These are phyloP conservation scores for human (Homo sapiens) DNA, from an alignment of 2,113 vertebrate genomes.

Conservation along the genomic window DNA sequence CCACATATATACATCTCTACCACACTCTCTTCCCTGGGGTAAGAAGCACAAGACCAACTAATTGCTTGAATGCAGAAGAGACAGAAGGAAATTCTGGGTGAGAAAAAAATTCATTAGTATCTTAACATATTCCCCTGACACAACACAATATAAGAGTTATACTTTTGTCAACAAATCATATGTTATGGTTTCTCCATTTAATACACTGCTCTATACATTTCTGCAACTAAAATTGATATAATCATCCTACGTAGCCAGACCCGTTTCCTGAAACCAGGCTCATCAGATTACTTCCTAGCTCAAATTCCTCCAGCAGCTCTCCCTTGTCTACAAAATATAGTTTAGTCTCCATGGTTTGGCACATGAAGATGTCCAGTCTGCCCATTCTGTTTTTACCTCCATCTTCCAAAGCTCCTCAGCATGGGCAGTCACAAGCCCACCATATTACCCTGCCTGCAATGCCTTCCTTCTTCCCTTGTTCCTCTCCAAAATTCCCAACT, in stretches of 20 bases:
- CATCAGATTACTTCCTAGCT: neutral
- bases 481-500: neutral
- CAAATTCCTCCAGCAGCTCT: neutral
- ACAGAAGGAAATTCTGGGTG: neutral
- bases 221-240: conserved; percentile 19
- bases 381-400: neutral
- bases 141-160: neutral
- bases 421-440: neutral
- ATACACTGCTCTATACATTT: neutral
- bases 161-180: conserved; percentile 11
- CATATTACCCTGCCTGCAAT: neutral
- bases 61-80: neutral
- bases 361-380: neutral
- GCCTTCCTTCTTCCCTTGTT: neutral
- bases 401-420: neutral
- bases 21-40: neutral
- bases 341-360: neutral
- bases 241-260: neutral
- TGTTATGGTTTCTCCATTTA: neutral
- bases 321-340: neutral
- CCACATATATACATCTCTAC: neutral
- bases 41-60: neutral
- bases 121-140: neutral
- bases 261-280: neutral
- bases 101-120: neutral